These are phyloP conservation scores for Myxocyprinus asiaticus DNA, from an alignment of 2,113 vertebrate species.

Conservation along the genomic window DNA sequence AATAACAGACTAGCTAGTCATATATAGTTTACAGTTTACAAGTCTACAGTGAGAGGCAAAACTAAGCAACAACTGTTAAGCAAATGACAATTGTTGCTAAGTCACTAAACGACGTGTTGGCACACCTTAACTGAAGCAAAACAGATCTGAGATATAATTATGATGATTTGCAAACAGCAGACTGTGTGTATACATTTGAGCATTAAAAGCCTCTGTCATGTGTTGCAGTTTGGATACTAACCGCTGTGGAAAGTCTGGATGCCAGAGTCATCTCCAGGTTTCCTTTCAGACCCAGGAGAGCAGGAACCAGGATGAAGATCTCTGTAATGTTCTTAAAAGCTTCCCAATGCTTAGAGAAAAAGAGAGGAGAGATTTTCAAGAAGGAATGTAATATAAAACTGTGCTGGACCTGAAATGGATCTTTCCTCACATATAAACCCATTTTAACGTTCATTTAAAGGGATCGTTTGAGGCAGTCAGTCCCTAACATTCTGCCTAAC, in stretches of 20 bases:
- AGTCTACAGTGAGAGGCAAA: too few species aligned
- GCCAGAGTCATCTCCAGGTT: slow-evolving; percentile 99
- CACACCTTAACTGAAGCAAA: background rate
- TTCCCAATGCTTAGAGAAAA: slow-evolving; percentile 87
- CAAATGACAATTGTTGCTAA: too few species aligned
- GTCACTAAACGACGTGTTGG: background rate
- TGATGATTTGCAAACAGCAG: too few species aligned
- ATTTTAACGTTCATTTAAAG: too few species aligned
- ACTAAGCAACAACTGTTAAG: too few species aligned
- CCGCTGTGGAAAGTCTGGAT: slow-evolving; percentile 94
- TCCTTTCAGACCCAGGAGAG: slow-evolving; percentile 95
- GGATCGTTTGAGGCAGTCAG: too few species aligned
- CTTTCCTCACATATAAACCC: too few species aligned
- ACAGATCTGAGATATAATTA: background rate
- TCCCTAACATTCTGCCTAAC: too few species aligned
- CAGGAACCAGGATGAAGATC: slow-evolving; percentile 97
- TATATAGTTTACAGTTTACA: too few species aligned
- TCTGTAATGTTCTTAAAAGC: slow-evolving; percentile 93
- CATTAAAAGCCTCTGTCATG: background rate
- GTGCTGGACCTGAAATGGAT: too few species aligned
- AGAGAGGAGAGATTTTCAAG: background rate
- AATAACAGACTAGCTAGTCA: slow-evolving; percentile 19
- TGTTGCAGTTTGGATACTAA: slow-evolving; percentile 69
- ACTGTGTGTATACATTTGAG: background rate
- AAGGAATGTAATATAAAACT: too few species aligned